Base-by-base conservation (phyloP, 2,888 invertebrate species). In the Lasius fuliginosus region DNA sequence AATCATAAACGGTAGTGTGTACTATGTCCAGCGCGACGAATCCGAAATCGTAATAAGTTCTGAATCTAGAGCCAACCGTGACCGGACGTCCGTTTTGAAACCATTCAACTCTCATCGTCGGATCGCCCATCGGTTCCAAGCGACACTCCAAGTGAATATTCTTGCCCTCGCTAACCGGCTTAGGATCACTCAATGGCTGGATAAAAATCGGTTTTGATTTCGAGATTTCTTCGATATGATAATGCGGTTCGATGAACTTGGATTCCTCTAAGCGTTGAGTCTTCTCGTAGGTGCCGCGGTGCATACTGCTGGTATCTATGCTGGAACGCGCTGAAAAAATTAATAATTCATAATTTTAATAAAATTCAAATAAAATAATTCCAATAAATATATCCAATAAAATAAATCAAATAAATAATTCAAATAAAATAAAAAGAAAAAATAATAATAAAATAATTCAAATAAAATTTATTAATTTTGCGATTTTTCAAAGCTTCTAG, bases 21-120 rank as follows among this genome's bases (percentile, higher is more conserved):
- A 99, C 97, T 85, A 99, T 99, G 93, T 99, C 99, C 90, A 99
- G 95, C 56, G 99, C 99, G 77, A 99, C 99, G 94, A 98, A 99
- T 27, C 99, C 99, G 94, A 99, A 99, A 94, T 99, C 99, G 93
- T 99, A 98, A 94, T 99, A 98, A 36, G 99, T 99, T 94, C 97
- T 97, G 96, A 99, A 99, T 93, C 99, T 97, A 67, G 98, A 98
- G 64, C 98, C 98, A 58, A 98, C 97, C 46, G 98, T 98, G 23
- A 98, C 97, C 11, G 98, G 97, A 92, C 97, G 97, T 42, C 99
- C 99, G 95, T 99, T 99, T 93, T 98, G 98, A 96, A 98, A 99
- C 99, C 99, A 99, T 95, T 98, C 98, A 0, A 99, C 98, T 92
- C 98, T 96, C 98, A 99, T 98, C 0, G 98, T 98, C 6, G 99